These are phyloP conservation scores for Australoheros scitulus DNA, from an alignment of 2,113 vertebrate species.

Conservation along the genomic window DNA sequence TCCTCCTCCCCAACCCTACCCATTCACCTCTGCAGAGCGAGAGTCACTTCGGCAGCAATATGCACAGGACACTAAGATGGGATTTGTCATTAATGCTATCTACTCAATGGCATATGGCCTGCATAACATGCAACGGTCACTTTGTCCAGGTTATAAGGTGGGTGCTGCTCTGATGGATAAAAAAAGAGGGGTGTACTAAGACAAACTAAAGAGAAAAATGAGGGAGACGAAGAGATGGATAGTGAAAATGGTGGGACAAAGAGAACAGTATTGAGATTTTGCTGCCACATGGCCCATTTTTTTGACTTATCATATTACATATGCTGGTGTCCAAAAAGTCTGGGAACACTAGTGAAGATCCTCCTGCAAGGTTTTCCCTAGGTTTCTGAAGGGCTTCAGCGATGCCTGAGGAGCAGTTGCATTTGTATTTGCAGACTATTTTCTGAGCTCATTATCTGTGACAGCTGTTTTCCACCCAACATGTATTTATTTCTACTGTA, in stretches of 20 bases:
- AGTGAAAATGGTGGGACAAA: not conserved
- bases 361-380: not conserved
- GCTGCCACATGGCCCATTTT: not conserved
- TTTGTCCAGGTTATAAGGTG: slow-evolving; percentile 89
- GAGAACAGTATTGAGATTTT: not conserved
- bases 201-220: not conserved
- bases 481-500: not conserved
- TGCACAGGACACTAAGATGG: slow-evolving; percentile 99
- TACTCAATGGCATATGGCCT: slow-evolving; percentile 98
- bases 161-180: slow-evolving; percentile 19
- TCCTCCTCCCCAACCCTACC: not conserved
- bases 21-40: slow-evolving; percentile 78
- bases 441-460: slow-evolving; percentile 6
- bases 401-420: not conserved
- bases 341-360: not conserved
- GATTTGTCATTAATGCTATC: slow-evolving; percentile 98
- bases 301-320: not conserved
- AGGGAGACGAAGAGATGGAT: not conserved
- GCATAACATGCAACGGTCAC: slow-evolving; percentile 90
- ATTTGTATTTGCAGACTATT: not conserved
- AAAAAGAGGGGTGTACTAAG: not conserved
- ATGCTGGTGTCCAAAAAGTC: not conserved
- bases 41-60: slow-evolving; percentile 92
- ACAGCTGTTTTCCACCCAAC: not conserved
- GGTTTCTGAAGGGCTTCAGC: not conserved